These are phyloP conservation scores for Aleadryas rufinucha DNA, from an alignment of 2,113 vertebrate species.

Conservation along the genomic window DNA sequence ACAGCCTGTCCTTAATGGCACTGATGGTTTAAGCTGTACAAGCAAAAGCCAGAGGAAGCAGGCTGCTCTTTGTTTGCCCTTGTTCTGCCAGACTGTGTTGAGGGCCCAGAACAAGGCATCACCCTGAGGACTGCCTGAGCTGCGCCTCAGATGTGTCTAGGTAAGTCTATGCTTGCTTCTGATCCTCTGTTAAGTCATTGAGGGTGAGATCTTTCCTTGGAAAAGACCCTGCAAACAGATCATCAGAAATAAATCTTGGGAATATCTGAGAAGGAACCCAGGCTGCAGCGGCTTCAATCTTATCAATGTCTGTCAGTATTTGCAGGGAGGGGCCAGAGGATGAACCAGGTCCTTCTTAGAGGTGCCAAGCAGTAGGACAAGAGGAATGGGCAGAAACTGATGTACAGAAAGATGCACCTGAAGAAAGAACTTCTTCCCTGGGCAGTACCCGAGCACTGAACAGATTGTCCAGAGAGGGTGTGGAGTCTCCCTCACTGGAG, in stretches of 20 bases:
- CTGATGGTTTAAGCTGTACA: neutral
- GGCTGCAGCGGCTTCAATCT: neutral
- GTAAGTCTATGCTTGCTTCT: neutral
- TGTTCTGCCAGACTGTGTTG: neutral
- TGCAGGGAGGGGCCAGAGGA: neutral
- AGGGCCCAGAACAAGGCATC: neutral
- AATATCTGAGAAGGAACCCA: neutral
- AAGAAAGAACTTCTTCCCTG: neutral
- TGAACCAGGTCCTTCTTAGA: neutral
- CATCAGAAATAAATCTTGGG: neutral
- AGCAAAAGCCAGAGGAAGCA: neutral
- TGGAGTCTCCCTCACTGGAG: neutral
- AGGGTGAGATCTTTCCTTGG: neutral
- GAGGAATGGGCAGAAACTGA: neutral
- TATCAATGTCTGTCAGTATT: neutral
- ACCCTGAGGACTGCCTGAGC: neutral
- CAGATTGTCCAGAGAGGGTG: neutral
- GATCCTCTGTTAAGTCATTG: neutral
- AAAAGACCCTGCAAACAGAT: neutral
- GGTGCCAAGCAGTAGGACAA: neutral
- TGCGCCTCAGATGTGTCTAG: neutral
- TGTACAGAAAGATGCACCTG: neutral
- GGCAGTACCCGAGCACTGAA: accelerated
- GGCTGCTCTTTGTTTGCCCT: neutral
- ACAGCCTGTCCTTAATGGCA: neutral